Conservation (phyloP, 2,888 invertebrate genomes). For the Lepidonotus clava region DNA sequence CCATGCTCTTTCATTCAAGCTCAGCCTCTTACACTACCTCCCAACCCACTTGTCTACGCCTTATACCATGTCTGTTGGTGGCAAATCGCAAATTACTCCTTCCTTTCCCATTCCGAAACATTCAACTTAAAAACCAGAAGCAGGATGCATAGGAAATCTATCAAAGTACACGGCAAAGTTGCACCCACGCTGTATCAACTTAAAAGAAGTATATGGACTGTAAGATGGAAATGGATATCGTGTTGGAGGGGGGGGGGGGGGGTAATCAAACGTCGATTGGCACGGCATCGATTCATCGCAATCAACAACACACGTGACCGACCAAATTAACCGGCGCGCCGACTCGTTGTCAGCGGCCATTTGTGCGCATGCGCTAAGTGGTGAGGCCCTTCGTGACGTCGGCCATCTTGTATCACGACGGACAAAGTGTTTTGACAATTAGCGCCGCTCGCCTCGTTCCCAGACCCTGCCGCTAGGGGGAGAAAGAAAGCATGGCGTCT, state of each 20-base stretch:
- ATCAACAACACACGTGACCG: conserved; percentile 25
- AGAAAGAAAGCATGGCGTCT: not conserved
- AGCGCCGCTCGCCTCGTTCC: not conserved
- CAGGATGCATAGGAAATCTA: not conserved
- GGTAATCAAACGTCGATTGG: not conserved
- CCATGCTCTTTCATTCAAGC: not conserved
- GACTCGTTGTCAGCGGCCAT: conserved; percentile 39
- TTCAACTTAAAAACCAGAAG: no score
- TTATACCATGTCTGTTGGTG: not conserved
- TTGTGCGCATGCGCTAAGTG: conserved; percentile 54
- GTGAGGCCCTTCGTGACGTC: conserved; percentile 20
- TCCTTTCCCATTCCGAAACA: not conserved
- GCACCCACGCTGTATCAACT: no score
- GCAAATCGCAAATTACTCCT: not conserved
- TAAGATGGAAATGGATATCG: no score
- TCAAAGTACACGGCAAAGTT: not conserved
- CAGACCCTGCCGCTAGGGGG: conserved; percentile 13
- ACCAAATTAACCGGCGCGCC: conserved; percentile 37
- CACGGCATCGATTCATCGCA: conserved; percentile 48
- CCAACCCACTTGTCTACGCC: not conserved
- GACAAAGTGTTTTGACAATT: conserved; percentile 51
- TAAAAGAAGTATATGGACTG: no score
- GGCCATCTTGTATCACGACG: conserved; percentile 26
- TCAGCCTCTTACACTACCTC: not conserved
- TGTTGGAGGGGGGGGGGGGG: not conserved